These are phyloP conservation scores for Halcyon senegalensis DNA, from an alignment of 2,113 vertebrate species.

Conservation along the genomic window DNA sequence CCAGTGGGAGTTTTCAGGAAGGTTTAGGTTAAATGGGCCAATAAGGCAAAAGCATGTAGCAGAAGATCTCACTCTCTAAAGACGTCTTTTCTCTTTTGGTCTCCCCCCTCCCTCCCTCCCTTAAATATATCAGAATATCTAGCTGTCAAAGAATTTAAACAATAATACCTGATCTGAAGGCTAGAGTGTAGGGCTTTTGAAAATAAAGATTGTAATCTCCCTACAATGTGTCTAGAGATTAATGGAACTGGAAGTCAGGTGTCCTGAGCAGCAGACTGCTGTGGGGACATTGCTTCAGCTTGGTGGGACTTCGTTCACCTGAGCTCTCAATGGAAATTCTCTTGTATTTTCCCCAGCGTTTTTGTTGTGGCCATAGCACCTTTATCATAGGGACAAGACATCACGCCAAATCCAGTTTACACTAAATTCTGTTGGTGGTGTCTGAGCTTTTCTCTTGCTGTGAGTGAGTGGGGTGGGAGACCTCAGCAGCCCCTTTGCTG, in stretches of 20 bases:
- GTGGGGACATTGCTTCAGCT: background rate
- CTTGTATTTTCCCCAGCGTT: background rate
- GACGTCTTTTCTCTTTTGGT: background rate
- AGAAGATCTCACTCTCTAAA: conserved; percentile 31
- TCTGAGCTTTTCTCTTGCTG: background rate
- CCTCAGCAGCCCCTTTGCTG: background rate
- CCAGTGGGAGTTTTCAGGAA: conserved; percentile 74
- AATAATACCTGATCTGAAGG: conserved; percentile 21
- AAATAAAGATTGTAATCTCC: conserved; percentile 15
- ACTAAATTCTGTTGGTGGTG: background rate
- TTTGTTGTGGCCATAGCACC: accelerated
- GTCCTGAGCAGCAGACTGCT: background rate
- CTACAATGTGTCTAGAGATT: background rate
- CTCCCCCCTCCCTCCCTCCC: no score
- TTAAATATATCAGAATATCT: conserved; percentile 37
- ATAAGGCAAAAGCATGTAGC: conserved; percentile 53
- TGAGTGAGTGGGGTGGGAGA: background rate
- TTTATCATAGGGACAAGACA: background rate
- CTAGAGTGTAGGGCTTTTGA: background rate
- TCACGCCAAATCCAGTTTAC: background rate
- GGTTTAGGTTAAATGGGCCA: conserved; percentile 70
- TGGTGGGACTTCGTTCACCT: background rate
- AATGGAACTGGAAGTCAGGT: background rate
- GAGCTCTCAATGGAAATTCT: background rate
- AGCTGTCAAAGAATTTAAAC: conserved; percentile 62